Base-by-base conservation (phyloP, 2,797 vertebrate species). In the Tapirus indicus region DNA sequence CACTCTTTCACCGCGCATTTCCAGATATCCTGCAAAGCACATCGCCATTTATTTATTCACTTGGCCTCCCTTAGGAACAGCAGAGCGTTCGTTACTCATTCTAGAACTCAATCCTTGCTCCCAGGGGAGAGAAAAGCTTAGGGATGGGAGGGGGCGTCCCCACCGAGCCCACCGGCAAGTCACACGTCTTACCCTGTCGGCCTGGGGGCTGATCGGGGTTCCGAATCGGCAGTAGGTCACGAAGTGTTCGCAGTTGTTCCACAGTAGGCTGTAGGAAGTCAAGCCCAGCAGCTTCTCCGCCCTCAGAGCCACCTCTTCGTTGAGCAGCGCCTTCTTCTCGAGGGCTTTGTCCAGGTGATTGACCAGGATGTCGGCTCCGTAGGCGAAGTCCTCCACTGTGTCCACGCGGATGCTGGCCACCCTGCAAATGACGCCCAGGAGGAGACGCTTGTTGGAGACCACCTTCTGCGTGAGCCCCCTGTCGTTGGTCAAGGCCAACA, bases 171-270 rank as follows among this genome's bases (percentile, higher is more conserved):
- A 41, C 25, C 0, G 3, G 54, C 1, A 16, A 35, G 86, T 21
- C 49, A 13, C 25, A 1, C 4, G 25, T 32, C 89, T 85, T 99
- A 99, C 99, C 99, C 99, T 99, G 98, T 99, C 99, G 0, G 99
- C 99, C 99, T 99, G 99, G 98, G 99, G 99, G 99, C 99, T 99
- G 98, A 99, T 98, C 0, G 99, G 96, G 84, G 99, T 98, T 44
- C 99, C 99, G 3, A 99, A 99, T 97, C 99, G 99, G 99, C 99
- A 99, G 99, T 99, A 99, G 98, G 99, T 99, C 97, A 99, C 99
- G 21, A 99, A 99, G 98, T 99, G 99, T 97, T 99, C 99, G 95
- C 99, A 99, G 99, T 99, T 99, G 99, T 99, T 99, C 99, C 99
- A 99, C 95, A 99, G 98, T 1, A 99, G 98, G 96, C 99, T 99